Base-by-base conservation (phyloP, 2,113 vertebrate genomes). In the Fregata magnificens region DNA sequence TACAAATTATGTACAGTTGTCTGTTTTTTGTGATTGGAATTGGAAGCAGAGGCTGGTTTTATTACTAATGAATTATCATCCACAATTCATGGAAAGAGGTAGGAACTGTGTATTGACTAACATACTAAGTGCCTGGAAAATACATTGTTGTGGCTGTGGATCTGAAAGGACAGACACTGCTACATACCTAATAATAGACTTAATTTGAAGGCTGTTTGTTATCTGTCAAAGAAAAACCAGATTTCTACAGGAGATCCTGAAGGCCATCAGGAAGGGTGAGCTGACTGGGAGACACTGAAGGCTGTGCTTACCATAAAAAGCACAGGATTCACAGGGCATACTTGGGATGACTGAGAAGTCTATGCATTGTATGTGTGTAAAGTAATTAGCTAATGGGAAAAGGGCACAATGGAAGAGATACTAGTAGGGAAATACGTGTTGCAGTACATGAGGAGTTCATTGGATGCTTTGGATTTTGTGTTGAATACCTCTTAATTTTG, bases 241-340 rank as follows among this genome's bases (percentile, higher is more conserved):
- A 84, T 34, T 81, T 62, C 52, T 67, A 22, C 34, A 52, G 21
- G 19, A 72, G 29, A 62, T 77, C 42, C 40, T 93, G 63, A 53
- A 74, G 17, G 21, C 69, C 21, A 19, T 55, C 15, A 24, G 32
- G 21, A 85, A 26, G 16, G 13, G 11, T 28, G 14, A 77, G 21
- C 25, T 52, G 52, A 45, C 25, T 84, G 16, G 66, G 47, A 72
- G 88, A 77, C 18, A 55, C 0, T 42, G 47, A 56, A 38, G 28
- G 38, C 14, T 79, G 13, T 73, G 31, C 14, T 42, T 69, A 53
- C 7, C 0, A 1, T 38, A n/a, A 87, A 62, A 83, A 59, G n/a
- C 21, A 40, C 0, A 5, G 16, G 3, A 12, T 65, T 90, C 15
- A 13, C 18, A 44, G 14, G 4, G 3, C 0, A 11, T 79, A 4